Base-by-base conservation (phyloP, 2,888 invertebrate genomes). In the Monoplex corrugatus region DNA sequence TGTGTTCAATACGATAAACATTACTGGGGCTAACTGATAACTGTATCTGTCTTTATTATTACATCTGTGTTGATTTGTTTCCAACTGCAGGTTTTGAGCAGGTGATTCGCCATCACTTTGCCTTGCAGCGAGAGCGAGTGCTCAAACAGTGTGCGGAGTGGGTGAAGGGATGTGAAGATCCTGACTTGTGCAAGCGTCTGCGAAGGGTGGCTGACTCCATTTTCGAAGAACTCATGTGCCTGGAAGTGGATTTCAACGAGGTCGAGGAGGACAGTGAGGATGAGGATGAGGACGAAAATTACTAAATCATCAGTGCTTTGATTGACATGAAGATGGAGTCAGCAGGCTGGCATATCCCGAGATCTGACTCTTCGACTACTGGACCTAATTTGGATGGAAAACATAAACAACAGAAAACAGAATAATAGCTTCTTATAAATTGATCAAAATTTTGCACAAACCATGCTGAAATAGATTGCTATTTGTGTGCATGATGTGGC, bases 131-230 rank as follows among this genome's bases (percentile, higher is more conserved):
- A 86, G 84, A 91, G 28, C 83, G 44, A 1, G 84, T 91, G 35
- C 80, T 90, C 87, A 89, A 90, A 75, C 91, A 92, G 90, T 91
- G 91, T 75, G 78, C 84, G 28, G 75, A 89, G 23, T 91, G 91
- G 92, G 89, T 91, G 84, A 28, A 87, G 19, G 89, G 90, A 23
- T 88, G 90, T 43, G 75, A 92, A n/a, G 91, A 92, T 1, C 88
- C 89, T 43, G 90, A 91, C 63, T n/a, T 87, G 43, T 75, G 78
- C 63, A 89, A 83, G 38, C 85, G 89, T 6, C 57, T 90, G 28
- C 84, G 89, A 1, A 78, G 87, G 45, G 84, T 78, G 19, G 87
- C 86, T 38, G 87, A 86, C 32, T 78, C 83, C 87, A 90, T 90
- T 50, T 87, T 84, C 23, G 87, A 78, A 50, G 86, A 90, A 57